Percentiles rank a stretch among this genome's conserved stretches.
phyloP scores from a whole-genome alignment of 2,888 invertebrate species.

The Litoditis marina region DNA sequence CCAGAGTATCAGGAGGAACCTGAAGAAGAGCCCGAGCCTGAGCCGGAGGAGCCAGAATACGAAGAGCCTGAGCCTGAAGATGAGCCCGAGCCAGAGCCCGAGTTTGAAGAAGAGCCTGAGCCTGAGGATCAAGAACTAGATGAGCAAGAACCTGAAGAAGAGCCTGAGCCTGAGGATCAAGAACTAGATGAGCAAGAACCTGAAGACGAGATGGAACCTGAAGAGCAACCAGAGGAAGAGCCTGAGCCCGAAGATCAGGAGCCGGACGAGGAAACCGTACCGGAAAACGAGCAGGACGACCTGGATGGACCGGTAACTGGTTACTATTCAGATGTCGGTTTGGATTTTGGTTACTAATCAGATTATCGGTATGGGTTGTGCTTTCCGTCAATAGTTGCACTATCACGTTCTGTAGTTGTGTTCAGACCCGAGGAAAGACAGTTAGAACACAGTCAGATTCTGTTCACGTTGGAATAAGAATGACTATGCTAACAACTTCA shows the following conservation, averaged over 20 bases:
- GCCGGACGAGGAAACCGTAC: conserved; percentile 6
- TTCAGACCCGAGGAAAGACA: too few relatives aligned
- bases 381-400: too few relatives aligned
- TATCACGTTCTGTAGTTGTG: too few relatives aligned
- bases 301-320: background rate
- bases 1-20: too few relatives aligned
- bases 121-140: conserved; percentile 33
- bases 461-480: too few relatives aligned
- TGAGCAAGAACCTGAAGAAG: conserved; percentile 7
- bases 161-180: conserved; percentile 3
- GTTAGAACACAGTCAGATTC: too few relatives aligned
- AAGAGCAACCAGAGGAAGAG: conserved; percentile 13
- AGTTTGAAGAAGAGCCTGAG: conserved; percentile 3
- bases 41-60: conserved; percentile 16
- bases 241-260: conserved; percentile 4
- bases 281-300: conserved; percentile 11
- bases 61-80: background rate
- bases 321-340: too few relatives aligned
- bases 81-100: background rate
- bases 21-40: too few relatives aligned
- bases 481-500: too few relatives aligned
- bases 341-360: too few relatives aligned
- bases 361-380: too few relatives aligned
- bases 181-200: too few relatives aligned
- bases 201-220: conserved; percentile 25